A percentile compares a stretch with the other conserved stretches of the same genome.
These are phyloP conservation scores for Phania funesta DNA, from an alignment of 2,888 invertebrate species.

Conservation along the genomic window DNA sequence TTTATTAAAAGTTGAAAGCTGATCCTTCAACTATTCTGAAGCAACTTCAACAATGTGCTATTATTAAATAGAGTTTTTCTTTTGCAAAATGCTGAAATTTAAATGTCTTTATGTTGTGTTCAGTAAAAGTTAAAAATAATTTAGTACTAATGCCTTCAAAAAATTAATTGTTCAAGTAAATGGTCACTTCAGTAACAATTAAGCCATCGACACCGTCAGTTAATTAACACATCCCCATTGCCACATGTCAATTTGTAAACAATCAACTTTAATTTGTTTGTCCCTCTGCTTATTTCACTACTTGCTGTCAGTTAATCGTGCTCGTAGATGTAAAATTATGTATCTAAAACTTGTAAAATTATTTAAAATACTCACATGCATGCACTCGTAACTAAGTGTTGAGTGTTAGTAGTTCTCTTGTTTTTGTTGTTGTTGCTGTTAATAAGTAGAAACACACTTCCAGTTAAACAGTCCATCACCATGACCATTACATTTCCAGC, in stretches of 20 bases:
- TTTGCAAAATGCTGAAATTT: no score
- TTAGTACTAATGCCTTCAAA: neutral
- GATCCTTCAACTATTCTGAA: no score
- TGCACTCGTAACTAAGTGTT: neutral
- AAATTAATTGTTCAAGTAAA: neutral
- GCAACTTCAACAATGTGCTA: no score
- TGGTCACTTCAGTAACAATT: conserved; percentile 52
- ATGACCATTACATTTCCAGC: conserved; percentile 9
- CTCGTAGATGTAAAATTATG: conserved; percentile 48
- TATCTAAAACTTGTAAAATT: conserved; percentile 54
- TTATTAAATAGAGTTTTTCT: no score
- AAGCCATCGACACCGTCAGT: conserved; percentile 63
- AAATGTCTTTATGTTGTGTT: no score
- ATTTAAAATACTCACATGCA: conserved; percentile 23
- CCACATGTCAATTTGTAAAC: conserved; percentile 65
- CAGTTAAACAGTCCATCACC: conserved; percentile 35
- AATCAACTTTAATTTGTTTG: conserved; percentile 52
- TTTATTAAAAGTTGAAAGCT: no score
- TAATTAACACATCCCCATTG: conserved; percentile 68
- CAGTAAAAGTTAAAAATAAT: no score
- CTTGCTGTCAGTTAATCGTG: conserved; percentile 39
- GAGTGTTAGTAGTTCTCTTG: neutral
- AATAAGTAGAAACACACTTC: neutral
- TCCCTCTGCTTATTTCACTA: conserved; percentile 29
- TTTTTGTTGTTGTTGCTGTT: conserved; percentile 7